phyloP scores from a whole-genome alignment of 30 jellyfish, hydroid and myxozoan species.

The Nemopilema nomurai region DNA sequence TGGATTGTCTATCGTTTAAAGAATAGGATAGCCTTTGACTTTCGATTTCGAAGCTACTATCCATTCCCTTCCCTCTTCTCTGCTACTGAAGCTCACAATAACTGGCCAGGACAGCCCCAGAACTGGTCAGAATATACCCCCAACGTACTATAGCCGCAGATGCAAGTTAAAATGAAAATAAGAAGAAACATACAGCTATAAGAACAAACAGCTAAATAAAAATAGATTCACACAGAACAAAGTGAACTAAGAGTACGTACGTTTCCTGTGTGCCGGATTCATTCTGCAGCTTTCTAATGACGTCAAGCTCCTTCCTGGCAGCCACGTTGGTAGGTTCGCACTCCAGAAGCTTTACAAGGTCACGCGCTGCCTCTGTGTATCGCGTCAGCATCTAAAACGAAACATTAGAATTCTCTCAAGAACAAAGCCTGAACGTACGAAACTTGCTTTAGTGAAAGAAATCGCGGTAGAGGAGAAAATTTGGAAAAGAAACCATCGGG shows the following conservation, averaged over 20 bases:
- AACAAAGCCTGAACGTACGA: background rate
- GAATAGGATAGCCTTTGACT: too few species aligned
- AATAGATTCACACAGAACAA: background rate
- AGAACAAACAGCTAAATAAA: too few species aligned
- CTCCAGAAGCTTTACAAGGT: constrained; percentile 52
- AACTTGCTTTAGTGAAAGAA: background rate
- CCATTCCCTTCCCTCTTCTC: too few species aligned
- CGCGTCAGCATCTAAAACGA: constrained; percentile 33
- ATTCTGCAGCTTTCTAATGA: constrained; percentile 46
- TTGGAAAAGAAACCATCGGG: background rate
- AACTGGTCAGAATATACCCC: too few species aligned
- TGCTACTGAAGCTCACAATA: too few species aligned
- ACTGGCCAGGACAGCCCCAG: too few species aligned
- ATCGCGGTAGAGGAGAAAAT: background rate
- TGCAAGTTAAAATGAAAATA: too few species aligned
- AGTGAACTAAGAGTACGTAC: background rate
- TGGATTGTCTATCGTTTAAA: too few species aligned
- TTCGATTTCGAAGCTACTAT: too few species aligned
- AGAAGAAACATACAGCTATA: too few species aligned
- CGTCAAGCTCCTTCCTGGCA: constrained; percentile 71
- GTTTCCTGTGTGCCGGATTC: background rate
- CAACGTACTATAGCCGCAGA: too few species aligned
- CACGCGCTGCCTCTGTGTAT: constrained; percentile 74
- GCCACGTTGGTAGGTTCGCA: constrained; percentile 73
- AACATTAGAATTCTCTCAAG: background rate